A percentile compares a stretch with the other conserved stretches of the same genome.
phyloP scores from a whole-genome alignment of 2,113 vertebrate species.

The Phodopus roborovskii region DNA sequence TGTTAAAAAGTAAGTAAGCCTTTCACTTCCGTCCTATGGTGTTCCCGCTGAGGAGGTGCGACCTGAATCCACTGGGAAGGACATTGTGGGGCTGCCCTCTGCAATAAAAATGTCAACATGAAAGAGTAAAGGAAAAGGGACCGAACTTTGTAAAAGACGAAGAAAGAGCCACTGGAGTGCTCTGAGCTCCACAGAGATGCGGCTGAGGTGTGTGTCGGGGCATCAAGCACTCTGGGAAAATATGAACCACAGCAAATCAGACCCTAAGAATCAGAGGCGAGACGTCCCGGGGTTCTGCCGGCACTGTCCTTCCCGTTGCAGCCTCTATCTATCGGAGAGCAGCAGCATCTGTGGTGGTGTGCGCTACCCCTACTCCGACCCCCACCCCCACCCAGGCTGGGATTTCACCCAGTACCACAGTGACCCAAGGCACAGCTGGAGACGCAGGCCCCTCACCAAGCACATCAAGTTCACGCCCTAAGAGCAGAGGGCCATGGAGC shows the following conservation, averaged over 20 bases:
- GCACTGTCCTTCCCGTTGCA: not conserved
- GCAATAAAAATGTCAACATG: not conserved
- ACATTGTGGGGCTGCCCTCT: not conserved
- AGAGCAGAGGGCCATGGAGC: not conserved
- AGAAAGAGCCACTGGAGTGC: not conserved
- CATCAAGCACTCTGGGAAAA: not conserved
- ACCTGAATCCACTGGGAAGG: not conserved
- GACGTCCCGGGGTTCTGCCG: not conserved
- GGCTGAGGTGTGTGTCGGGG: fast-evolving
- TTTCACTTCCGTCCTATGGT: not conserved
- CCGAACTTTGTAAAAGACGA: not conserved
- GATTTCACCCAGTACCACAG: no score
- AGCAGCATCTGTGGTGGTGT: no score
- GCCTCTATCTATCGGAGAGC: no score
- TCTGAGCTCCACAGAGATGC: not conserved
- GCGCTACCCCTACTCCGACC: not conserved
- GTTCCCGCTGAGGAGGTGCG: slow-evolving; percentile 16
- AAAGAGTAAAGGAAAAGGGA: not conserved
- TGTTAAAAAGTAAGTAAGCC: not conserved
- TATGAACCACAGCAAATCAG: no score
- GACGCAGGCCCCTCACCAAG: not conserved
- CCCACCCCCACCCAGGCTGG: no score
- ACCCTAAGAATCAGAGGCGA: not conserved
- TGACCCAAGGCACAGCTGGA: not conserved
- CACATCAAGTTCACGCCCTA: not conserved